These are phyloP conservation scores for Piprites chloris DNA, from an alignment of 2,113 vertebrate genomes.

Conservation along the genomic window DNA sequence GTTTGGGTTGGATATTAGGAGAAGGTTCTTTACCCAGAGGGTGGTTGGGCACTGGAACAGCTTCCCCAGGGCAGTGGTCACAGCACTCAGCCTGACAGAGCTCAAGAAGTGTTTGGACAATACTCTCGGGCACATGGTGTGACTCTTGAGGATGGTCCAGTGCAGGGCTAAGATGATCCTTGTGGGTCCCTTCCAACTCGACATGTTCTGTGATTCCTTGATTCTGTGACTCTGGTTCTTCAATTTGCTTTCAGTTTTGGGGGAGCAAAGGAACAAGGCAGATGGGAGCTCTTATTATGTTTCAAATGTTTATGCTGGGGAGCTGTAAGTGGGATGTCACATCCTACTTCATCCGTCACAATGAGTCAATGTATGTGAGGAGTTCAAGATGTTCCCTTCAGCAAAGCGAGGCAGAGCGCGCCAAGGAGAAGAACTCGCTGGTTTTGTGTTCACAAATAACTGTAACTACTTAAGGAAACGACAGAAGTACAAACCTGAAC, in stretches of 20 bases:
- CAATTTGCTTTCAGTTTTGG: constrained; percentile 18
- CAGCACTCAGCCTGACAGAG: not conserved
- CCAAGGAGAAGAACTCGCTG: not conserved
- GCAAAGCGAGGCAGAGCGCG: not conserved
- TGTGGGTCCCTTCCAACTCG: not conserved
- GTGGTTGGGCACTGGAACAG: not conserved
- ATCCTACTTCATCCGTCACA: constrained; percentile 53
- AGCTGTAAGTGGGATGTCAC: constrained; percentile 54
- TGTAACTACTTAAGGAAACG: not conserved
- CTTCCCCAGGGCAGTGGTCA: not conserved
- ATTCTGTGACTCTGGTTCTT: not conserved
- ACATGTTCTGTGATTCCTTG: not conserved
- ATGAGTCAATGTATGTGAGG: constrained; percentile 30
- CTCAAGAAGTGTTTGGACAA: not conserved
- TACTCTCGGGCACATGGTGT: not conserved
- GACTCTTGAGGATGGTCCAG: not conserved
- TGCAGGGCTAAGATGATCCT: not conserved
- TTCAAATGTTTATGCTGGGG: constrained; percentile 57
- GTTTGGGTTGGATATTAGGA: not conserved
- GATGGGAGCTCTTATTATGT: constrained; percentile 50
- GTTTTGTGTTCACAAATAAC: constrained; percentile 43
- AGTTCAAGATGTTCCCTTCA: constrained; percentile 66
- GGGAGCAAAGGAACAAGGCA: not conserved
- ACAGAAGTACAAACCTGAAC: not conserved
- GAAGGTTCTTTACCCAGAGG: not conserved